A percentile compares a stretch with the other conserved stretches of the same genome.
Conservation (phyloP, 2,888 invertebrate species). For the Drosophila meridiana region DNA sequence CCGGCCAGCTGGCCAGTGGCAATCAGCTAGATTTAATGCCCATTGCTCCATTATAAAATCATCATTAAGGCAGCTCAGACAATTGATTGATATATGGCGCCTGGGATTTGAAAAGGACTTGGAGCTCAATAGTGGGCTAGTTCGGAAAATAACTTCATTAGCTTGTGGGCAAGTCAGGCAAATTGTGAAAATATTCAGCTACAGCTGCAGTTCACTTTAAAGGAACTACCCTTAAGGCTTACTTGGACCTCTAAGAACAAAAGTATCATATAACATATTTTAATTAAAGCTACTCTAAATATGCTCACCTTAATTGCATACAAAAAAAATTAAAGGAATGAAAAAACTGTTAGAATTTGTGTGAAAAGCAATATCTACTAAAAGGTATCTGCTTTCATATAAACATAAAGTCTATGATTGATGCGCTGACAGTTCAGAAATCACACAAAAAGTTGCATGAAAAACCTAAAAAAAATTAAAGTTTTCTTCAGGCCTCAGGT, state of each 20-base stretch:
- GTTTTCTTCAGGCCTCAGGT: conserved; percentile 43
- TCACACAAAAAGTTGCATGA: conserved; percentile 10
- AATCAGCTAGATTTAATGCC: conserved; percentile 33
- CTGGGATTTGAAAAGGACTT: background rate
- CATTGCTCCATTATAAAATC: conserved; percentile 60
- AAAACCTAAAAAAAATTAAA: conserved; percentile 41
- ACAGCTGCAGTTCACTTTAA: conserved; percentile 34
- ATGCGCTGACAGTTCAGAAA: conserved; percentile 59
- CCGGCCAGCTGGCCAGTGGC: conserved; percentile 50
- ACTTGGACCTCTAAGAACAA: background rate
- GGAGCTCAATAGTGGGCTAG: conserved; percentile 24
- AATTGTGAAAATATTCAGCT: background rate
- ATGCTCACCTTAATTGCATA: conserved; percentile 19
- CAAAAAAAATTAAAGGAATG: conserved; percentile 10
- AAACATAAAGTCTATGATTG: conserved; percentile 73
- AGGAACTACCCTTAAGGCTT: conserved; percentile 3
- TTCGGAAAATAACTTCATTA: conserved; percentile 54
- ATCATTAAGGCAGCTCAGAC: conserved; percentile 52
- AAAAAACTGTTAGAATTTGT: background rate
- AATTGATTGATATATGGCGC: conserved; percentile 70
- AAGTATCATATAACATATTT: conserved; percentile 63
- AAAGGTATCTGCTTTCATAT: conserved; percentile 61
- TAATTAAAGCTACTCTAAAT: conserved; percentile 61
- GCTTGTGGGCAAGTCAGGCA: conserved; percentile 3
- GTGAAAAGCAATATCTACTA: conserved; percentile 4